Conservation (phyloP, 2,888 invertebrate species). For the Troglohyphantes excavatus region DNA sequence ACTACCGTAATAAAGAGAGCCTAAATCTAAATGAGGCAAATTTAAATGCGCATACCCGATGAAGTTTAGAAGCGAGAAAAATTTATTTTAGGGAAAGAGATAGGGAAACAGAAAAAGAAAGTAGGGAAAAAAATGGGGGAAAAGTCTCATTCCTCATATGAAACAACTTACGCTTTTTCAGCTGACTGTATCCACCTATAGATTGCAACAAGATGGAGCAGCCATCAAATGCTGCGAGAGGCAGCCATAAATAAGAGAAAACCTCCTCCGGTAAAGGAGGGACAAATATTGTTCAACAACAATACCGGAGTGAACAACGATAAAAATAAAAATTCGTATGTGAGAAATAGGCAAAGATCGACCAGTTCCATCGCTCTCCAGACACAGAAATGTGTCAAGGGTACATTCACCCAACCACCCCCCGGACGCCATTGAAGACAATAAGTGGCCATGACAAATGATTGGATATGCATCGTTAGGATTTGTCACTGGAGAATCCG, state of each 20-base stretch:
- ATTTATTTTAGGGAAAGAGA: background rate
- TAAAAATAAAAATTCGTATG: conserved; percentile 9
- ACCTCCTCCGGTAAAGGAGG: background rate
- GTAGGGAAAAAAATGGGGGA: conserved; percentile 9
- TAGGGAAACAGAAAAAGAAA: background rate
- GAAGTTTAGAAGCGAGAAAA: background rate
- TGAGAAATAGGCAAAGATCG: conserved; percentile 38
- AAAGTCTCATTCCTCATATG: conserved; percentile 17
- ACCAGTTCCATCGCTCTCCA: conserved; percentile 6
- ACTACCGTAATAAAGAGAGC: conserved; percentile 54
- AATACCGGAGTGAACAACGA: background rate
- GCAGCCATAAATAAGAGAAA: conserved; percentile 45
- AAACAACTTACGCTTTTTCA: conserved; percentile 19
- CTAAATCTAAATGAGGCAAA: conserved; percentile 66
- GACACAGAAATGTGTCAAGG: conserved; percentile 40
- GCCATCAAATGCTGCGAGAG: conserved; percentile 36
- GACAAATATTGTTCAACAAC: conserved; percentile 37
- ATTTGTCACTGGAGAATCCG: conserved; percentile 55
- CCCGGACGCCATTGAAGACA: conserved; percentile 50
- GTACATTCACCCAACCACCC: conserved; percentile 14
- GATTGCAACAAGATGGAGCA: conserved; percentile 58
- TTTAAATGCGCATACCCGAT: conserved; percentile 68
- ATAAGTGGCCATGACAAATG: conserved; percentile 67
- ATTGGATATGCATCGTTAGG: conserved; percentile 55
- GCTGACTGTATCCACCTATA: background rate